Conservation (phyloP, 1,140 invertebrate species). For the Caenorhabditis tropicalis region DNA sequence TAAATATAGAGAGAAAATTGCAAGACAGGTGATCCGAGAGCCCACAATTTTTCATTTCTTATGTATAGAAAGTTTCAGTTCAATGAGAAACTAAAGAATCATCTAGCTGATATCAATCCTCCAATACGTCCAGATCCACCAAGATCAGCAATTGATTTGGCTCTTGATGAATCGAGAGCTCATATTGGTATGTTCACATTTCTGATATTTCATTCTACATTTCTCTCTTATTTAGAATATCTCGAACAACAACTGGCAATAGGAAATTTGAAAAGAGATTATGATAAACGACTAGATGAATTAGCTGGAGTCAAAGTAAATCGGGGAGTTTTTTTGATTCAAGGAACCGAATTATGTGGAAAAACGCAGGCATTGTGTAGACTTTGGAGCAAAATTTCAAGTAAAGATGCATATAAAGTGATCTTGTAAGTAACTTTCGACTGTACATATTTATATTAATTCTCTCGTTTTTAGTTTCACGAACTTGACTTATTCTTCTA, state of each 20-base stretch:
- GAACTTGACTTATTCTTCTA: conserved; percentile 55
- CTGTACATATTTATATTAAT: neutral
- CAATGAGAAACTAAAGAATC: conserved; percentile 17
- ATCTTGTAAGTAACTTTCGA: conserved; percentile 48
- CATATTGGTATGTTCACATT: neutral
- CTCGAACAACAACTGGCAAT: neutral
- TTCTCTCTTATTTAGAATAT: neutral
- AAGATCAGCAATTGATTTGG: neutral
- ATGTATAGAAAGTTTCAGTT: conserved; percentile 39
- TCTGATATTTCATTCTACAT: neutral
- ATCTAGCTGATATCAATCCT: conserved; percentile 20
- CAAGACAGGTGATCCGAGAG: conserved; percentile 22
- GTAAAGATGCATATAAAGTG: conserved; percentile 34
- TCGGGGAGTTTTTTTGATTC: conserved; percentile 46
- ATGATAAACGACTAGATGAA: conserved; percentile 10
- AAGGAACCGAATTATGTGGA: conserved; percentile 53
- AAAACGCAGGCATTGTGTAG: conserved; percentile 55
- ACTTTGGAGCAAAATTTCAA: conserved; percentile 43
- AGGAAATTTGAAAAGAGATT: conserved; percentile 18
- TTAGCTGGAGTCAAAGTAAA: conserved; percentile 16
- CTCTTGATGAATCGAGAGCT: neutral
- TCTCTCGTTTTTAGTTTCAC: conserved; percentile 46
- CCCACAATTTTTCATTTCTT: neutral
- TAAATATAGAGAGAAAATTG: conserved; percentile 40
- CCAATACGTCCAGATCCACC: neutral